A percentile compares a stretch with the other conserved stretches of the same genome.
These are phyloP conservation scores for Stegodyphus dumicola DNA, from an alignment of 1,140 invertebrate species.

Conservation along the genomic window DNA sequence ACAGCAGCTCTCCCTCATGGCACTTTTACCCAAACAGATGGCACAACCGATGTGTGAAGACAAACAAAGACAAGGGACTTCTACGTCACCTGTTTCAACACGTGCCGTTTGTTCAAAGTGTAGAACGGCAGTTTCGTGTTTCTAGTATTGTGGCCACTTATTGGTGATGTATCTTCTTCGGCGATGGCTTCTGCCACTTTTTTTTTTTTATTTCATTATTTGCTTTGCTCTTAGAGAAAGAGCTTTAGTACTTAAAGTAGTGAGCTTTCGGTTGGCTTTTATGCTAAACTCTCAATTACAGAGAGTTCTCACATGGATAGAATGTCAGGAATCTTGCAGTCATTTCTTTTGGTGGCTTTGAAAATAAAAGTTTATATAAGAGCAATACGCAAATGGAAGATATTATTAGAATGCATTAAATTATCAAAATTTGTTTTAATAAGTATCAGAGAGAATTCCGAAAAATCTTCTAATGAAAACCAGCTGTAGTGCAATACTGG, in stretches of 20 bases:
- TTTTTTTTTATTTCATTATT: not conserved
- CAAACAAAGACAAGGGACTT: constrained; percentile 14
- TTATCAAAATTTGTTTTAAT: too few species aligned
- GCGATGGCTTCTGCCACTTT: not conserved
- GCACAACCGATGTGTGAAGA: constrained; percentile 45
- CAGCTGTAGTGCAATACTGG: too few species aligned
- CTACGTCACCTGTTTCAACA: constrained; percentile 55
- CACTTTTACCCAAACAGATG: constrained; percentile 16
- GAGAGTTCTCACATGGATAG: constrained; percentile 2
- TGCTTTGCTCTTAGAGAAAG: not conserved
- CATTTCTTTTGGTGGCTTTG: too few species aligned
- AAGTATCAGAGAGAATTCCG: too few species aligned
- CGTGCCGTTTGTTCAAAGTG: constrained; percentile 26
- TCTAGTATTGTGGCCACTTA: constrained; percentile 54
- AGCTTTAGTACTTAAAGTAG: not conserved
- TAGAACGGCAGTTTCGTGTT: not conserved
- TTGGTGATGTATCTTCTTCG: not conserved
- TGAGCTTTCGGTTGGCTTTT: not conserved
- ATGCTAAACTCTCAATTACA: not conserved
- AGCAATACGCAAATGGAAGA: too few species aligned
- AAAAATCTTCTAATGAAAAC: too few species aligned
- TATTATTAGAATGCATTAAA: too few species aligned
- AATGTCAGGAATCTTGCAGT: not conserved
- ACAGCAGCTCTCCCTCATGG: not conserved
- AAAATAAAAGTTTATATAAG: too few species aligned